phyloP scores from a whole-genome alignment of 2,888 invertebrate genomes.

The Andrena praecox region DNA sequence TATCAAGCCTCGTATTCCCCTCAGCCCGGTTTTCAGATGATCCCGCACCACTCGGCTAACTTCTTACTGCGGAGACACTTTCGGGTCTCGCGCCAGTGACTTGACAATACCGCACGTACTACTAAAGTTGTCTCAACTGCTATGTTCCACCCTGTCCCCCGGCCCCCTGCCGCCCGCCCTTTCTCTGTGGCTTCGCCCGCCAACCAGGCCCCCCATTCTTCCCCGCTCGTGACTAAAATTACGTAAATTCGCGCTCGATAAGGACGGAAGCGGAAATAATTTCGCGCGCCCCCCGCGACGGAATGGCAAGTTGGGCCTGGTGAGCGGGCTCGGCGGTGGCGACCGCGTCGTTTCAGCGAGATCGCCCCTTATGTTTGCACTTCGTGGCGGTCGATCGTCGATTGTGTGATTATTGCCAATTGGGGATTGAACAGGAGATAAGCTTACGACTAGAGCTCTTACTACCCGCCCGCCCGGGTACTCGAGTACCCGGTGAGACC shows the following conservation, averaged over 20 bases:
- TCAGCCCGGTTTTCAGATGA: slow-evolving; percentile 41
- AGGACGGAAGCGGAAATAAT: slow-evolving; percentile 76
- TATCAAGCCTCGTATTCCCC: slow-evolving; percentile 47
- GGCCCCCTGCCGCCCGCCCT: neutral
- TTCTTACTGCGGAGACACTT: slow-evolving; percentile 63
- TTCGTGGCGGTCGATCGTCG: no score
- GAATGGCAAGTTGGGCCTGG: slow-evolving; percentile 78
- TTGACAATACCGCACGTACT: slow-evolving; percentile 65
- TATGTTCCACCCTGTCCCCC: slow-evolving; percentile 23
- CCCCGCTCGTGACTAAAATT: slow-evolving; percentile 22
- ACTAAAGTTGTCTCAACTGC: slow-evolving; percentile 54
- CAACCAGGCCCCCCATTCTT: slow-evolving; percentile 49
- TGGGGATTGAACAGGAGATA: no score
- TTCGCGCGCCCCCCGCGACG: slow-evolving; percentile 72
- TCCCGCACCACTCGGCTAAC: slow-evolving; percentile 49
- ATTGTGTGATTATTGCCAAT: no score
- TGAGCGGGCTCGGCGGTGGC: slow-evolving; percentile 66
- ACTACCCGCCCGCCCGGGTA: no score
- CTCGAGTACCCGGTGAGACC: no score
- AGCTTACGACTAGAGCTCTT: no score
- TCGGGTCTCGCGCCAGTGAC: slow-evolving; percentile 57
- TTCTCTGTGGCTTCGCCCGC: slow-evolving; percentile 19
- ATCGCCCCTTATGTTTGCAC: neutral
- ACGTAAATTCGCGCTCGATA: slow-evolving; percentile 58
- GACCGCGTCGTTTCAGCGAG: slow-evolving; percentile 34